Evolutionary conservation across 2,888 invertebrate genomes (phyloP).

Genomic region (Aphrophora alni): DNA sequence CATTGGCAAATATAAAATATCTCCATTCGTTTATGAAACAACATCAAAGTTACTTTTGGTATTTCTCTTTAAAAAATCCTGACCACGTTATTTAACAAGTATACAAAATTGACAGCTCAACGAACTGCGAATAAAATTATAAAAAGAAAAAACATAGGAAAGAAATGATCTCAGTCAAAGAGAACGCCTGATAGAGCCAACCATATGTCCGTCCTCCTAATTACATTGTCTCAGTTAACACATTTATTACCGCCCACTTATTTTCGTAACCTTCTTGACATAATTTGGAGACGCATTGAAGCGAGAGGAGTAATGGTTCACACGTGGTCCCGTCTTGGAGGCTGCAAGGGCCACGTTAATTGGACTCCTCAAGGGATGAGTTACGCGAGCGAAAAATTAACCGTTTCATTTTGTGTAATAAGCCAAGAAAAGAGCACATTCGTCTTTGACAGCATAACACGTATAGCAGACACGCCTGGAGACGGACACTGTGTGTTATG

Average conservation of each 20-base stretch:
- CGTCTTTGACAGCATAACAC: background rate
- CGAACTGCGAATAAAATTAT: background rate
- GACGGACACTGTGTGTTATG: too few relatives aligned
- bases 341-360: background rate
- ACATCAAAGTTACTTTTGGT: background rate
- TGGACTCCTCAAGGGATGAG: background rate
- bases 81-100: background rate
- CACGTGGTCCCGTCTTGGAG: conserved; percentile 13
- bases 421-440: background rate
- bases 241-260: conserved; percentile 32
- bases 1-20: too few relatives aligned
- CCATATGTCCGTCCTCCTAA: background rate
- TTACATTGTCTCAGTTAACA: background rate
- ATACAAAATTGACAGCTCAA: background rate
- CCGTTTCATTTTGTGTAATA: background rate
- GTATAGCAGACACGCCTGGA: background rate
- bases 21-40: background rate
- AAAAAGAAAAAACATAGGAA: background rate
- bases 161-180: background rate
- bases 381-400: background rate
- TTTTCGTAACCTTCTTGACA: conserved; percentile 20
- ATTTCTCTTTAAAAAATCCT: background rate
- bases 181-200: background rate
- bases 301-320: conserved; percentile 24
- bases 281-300: conserved; percentile 28